Conservation (phyloP, 2,797 vertebrate species). For the Syngnathus rostellatus region DNA sequence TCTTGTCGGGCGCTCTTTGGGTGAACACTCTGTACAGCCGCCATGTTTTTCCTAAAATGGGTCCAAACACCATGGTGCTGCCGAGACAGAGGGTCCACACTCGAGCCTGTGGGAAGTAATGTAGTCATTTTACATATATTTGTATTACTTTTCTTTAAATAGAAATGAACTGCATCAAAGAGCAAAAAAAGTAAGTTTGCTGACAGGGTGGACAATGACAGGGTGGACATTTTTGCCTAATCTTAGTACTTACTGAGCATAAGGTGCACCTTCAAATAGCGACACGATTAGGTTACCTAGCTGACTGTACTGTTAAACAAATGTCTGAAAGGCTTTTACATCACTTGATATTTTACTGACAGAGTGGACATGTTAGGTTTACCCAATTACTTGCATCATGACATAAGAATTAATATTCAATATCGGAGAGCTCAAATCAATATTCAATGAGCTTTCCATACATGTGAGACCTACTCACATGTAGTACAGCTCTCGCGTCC, state of each 20-base stretch:
- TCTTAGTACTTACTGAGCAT: too few species aligned
- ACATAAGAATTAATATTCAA: not conserved
- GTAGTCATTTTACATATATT: too few species aligned
- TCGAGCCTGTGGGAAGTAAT: slow-evolving; percentile 65
- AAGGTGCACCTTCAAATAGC: not conserved
- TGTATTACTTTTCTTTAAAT: too few species aligned
- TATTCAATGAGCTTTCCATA: not conserved
- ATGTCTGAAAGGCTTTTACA: not conserved
- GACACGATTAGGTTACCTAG: not conserved
- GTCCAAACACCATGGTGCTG: slow-evolving; percentile 85
- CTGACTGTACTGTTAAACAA: not conserved
- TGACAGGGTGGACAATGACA: too few species aligned
- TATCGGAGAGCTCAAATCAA: not conserved
- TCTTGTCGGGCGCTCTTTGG: slow-evolving; percentile 86
- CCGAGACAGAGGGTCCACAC: slow-evolving; percentile 86
- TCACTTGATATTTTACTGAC: not conserved
- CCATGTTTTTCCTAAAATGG: slow-evolving; percentile 94
- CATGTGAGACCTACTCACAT: slow-evolving; percentile 60
- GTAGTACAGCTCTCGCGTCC: slow-evolving; percentile 71
- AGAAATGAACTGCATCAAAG: too few species aligned
- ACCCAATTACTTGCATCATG: not conserved
- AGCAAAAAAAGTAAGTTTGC: too few species aligned
- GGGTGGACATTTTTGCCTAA: too few species aligned
- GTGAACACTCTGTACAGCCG: slow-evolving; percentile 94
- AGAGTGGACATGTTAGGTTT: not conserved